A percentile compares a stretch with the other conserved stretches of the same genome.
Conservation (phyloP, 1,140 invertebrate genomes). For the Propsilocerus akamusi region DNA sequence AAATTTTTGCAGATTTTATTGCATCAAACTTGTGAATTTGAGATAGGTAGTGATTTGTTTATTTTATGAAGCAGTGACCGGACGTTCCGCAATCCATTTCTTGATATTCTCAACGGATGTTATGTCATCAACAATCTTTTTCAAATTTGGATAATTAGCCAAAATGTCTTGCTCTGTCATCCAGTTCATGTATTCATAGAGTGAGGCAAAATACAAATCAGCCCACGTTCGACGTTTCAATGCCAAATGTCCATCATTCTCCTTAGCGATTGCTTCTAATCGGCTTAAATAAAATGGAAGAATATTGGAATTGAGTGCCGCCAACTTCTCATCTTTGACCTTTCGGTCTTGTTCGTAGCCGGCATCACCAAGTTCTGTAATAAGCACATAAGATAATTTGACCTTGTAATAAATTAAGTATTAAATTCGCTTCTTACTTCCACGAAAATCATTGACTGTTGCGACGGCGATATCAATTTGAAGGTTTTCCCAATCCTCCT, state of each 20-base stretch:
- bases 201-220: constrained; percentile 37
- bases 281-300: constrained; percentile 36
- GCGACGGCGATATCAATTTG: constrained; percentile 40
- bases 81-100: constrained; percentile 40
- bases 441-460: constrained; percentile 29
- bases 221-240: constrained; percentile 41
- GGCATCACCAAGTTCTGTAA: constrained; percentile 28
- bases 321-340: constrained; percentile 26
- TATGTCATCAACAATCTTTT: constrained; percentile 31
- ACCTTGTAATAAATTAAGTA: not conserved
- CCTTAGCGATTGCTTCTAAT: constrained; percentile 31
- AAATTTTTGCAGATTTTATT: no score
- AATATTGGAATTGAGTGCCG: constrained; percentile 26
- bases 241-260: constrained; percentile 34
- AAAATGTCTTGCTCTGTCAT: constrained; percentile 32
- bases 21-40: no score
- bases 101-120: constrained; percentile 36
- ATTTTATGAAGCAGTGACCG: constrained; percentile 30
- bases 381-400: constrained; percentile 11
- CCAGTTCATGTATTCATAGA: constrained; percentile 38
- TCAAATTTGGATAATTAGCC: constrained; percentile 34
- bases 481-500: constrained; percentile 37
- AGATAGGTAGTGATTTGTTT: no score
- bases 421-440: constrained; percentile 12
- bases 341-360: constrained; percentile 28